Evolutionary conservation across 2,888 invertebrate species (phyloP).

Genomic region (Priocnemis perturbator): DNA sequence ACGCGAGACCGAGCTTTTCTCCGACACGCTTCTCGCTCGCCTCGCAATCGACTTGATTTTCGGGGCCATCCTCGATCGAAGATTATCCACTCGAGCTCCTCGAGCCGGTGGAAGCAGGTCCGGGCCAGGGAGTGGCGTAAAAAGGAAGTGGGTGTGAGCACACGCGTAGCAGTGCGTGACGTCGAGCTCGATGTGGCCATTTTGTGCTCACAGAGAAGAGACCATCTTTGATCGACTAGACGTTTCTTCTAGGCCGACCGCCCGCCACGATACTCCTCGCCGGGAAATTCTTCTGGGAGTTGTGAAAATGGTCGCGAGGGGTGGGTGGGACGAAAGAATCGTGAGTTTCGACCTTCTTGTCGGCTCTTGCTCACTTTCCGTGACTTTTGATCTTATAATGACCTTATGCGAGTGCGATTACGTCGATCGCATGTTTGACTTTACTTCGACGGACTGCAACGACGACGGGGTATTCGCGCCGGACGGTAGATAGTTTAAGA

Average conservation of each 20-base stretch:
- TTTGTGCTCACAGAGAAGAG: constrained; percentile 61
- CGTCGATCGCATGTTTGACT: not conserved
- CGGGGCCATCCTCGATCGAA: constrained; percentile 2
- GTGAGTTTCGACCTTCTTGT: no score
- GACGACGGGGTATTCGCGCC: no score
- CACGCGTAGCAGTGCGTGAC: constrained; percentile 73
- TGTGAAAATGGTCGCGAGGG: no score
- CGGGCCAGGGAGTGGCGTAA: constrained; percentile 74
- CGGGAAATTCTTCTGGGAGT: not conserved
- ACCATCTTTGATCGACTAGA: constrained; percentile 58
- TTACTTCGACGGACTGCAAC: not conserved
- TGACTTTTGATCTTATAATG: not conserved
- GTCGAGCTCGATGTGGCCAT: constrained; percentile 64
- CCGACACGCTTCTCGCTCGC: not conserved
- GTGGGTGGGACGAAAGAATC: no score
- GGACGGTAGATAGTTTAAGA: no score
- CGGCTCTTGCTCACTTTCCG: no score
- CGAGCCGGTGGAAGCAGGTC: constrained; percentile 50
- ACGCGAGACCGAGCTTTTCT: no score
- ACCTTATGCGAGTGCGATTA: not conserved
- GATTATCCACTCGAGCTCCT: constrained; percentile 28
- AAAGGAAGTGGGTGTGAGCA: constrained; percentile 75
- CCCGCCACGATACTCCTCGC: no score
- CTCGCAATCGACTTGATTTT: no score
- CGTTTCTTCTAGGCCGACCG: no score